Evolutionary conservation across 2,113 vertebrate genomes (phyloP).

Genomic region (Eupsittula cactorum): DNA sequence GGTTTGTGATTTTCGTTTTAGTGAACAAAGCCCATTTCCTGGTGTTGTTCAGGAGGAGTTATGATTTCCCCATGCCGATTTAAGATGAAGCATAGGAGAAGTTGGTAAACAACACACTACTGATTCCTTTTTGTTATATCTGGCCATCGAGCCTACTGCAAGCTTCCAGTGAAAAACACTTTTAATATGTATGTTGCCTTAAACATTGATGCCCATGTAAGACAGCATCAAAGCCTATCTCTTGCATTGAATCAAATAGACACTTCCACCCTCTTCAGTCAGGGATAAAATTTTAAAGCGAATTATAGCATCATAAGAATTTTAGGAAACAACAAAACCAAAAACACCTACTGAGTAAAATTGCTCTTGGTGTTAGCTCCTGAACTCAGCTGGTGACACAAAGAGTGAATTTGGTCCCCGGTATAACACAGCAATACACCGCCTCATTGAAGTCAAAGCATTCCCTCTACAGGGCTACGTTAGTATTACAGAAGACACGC

Average conservation of each 20-base stretch:
- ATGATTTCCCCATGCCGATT: neutral
- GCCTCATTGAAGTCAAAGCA: conserved; percentile 38
- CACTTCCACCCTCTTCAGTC: conserved; percentile 3
- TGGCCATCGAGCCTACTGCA: conserved; percentile 11
- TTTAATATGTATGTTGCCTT: conserved; percentile 42
- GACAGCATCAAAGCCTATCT: conserved; percentile 42
- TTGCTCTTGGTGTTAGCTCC: neutral
- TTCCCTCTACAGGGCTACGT: conserved; percentile 64
- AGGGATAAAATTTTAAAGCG: neutral
- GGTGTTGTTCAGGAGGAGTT: neutral
- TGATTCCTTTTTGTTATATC: neutral
- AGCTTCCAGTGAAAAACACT: conserved; percentile 12
- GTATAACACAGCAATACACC: neutral
- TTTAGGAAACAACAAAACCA: neutral
- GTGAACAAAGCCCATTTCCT: neutral
- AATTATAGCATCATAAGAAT: conserved; percentile 1
- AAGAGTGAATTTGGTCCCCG: neutral
- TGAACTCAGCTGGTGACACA: conserved; percentile 3
- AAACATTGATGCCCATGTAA: conserved; percentile 45
- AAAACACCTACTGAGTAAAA: neutral
- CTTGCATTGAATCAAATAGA: neutral
- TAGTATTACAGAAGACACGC: conserved; percentile 42
- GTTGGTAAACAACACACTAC: neutral
- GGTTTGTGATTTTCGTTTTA: neutral
- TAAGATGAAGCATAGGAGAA: neutral